Conservation (phyloP, 2,113 vertebrate genomes). For the Sander vitreus region DNA sequence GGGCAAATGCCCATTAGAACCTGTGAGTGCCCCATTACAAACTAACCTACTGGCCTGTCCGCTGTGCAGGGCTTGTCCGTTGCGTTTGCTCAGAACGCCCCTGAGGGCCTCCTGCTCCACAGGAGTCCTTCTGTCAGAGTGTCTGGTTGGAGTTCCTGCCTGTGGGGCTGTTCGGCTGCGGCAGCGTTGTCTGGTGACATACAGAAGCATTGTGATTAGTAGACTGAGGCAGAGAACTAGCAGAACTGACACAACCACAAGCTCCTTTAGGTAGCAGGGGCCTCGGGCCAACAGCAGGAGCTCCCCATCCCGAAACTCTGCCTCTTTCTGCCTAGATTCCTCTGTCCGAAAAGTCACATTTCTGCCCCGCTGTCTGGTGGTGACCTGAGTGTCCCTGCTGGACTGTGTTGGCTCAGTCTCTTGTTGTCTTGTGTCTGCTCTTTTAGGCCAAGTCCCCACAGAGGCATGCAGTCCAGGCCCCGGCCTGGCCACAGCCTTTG, state of each 20-base stretch:
- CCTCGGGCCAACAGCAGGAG: background rate
- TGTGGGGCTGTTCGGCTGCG: constrained; percentile 64
- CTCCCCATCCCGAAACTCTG: background rate
- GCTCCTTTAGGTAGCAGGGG: constrained; percentile 76
- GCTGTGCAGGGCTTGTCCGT: constrained; percentile 18
- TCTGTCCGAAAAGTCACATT: constrained; percentile 25
- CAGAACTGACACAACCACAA: constrained; percentile 79
- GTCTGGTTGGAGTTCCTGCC: constrained; percentile 11
- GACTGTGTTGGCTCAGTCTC: constrained; percentile 28
- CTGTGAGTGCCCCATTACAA: constrained; percentile 60
- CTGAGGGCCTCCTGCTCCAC: constrained; percentile 70
- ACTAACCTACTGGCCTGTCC: constrained; percentile 46
- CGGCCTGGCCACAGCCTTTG: background rate
- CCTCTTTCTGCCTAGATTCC: constrained; percentile 8
- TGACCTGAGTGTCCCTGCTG: constrained; percentile 1
- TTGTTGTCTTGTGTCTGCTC: constrained; percentile 13
- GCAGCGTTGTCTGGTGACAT: constrained; percentile 58
- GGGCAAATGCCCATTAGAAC: constrained; percentile 80
- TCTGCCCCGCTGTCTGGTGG: constrained; percentile 10
- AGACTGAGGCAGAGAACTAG: constrained; percentile 75
- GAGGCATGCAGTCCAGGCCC: constrained; percentile 13
- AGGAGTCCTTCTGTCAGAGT: constrained; percentile 34
- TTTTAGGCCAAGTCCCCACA: background rate
- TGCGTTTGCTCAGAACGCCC: constrained; percentile 44
- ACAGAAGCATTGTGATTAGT: constrained; percentile 68